Base-by-base conservation (phyloP, 2,888 invertebrate genomes). In the Eupithecia vulgata region DNA sequence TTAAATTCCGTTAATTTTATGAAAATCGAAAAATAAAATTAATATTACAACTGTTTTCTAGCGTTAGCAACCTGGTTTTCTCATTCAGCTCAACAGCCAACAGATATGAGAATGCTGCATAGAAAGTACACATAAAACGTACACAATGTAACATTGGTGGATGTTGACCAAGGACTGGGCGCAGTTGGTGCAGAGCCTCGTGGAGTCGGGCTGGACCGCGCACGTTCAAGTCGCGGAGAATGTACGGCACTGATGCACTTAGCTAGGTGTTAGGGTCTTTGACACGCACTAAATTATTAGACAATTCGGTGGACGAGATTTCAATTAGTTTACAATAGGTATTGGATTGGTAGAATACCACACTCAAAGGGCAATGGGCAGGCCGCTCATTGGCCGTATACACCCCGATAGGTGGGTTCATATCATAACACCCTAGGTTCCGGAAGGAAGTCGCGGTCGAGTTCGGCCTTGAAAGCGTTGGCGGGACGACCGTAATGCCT, bases 171-270 rank as follows among this genome's bases (percentile, higher is more conserved):
- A 97, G 97, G 97, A 97, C 95, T 97, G 97, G 97, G 97, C 96
- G 95, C 97, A 97, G 95, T 95, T 97, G 95, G 96, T 97, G 95
- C 97, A 97, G 95, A 97, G 97, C 94, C 96, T 97, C 93, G 96
- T 97, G 95, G 97, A 97, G 95, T 96, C 97, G 88, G 97, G 97
- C 94, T 97, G 97, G 95, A 96, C 96, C 93, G 96, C 97, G 95
- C 96, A 96, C 95, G 96, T 97, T 88, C 96, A 97, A 95, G 97
- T 97, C 95, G 96, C 91, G 88, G 94, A 93, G 85, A 93, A 93
- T 90, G 94, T 93, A 94, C 94, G 93, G 87, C 92, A 90, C 88
- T 83, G 83, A 82, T 84, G 85, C 87, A 83, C 80, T 80, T 77
- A 68, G 67, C 68, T 61, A 52, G 7, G 64, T 61, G 21, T 65